phyloP scores from a whole-genome alignment of 2,113 vertebrate species.

The Xiphophorus hellerii region DNA sequence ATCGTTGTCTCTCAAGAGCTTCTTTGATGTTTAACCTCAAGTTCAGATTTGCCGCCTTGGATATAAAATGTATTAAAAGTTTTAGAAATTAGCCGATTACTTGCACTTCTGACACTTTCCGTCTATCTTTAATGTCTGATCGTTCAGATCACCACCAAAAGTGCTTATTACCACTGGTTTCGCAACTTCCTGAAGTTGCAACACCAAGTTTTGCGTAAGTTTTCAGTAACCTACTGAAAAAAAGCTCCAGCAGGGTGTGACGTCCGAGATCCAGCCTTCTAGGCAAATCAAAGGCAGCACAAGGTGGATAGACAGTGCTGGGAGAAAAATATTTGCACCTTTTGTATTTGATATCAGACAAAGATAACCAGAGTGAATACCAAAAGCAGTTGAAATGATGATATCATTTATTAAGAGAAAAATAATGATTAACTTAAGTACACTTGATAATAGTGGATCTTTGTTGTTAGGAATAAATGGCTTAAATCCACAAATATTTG shows the following conservation, averaged over 20 bases:
- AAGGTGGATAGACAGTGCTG: not conserved
- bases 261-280: not conserved
- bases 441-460: too few relatives aligned
- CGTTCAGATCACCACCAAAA: not conserved
- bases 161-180: not conserved
- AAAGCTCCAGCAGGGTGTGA: not conserved
- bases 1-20: not conserved
- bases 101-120: not conserved
- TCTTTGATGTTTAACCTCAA: not conserved
- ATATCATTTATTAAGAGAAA: too few relatives aligned
- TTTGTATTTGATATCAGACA: too few relatives aligned
- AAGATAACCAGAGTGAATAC: too few relatives aligned
- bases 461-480: too few relatives aligned
- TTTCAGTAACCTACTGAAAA: not conserved
- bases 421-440: too few relatives aligned
- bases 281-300: not conserved
- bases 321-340: not conserved
- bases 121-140: not conserved
- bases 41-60: not conserved
- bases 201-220: too few relatives aligned
- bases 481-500: too few relatives aligned
- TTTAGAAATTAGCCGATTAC: not conserved
- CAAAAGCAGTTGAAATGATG: too few relatives aligned
- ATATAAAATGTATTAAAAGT: not conserved
- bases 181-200: not conserved